These are phyloP conservation scores for Psettodes erumei DNA, from an alignment of 2,113 vertebrate species.

Conservation along the genomic window DNA sequence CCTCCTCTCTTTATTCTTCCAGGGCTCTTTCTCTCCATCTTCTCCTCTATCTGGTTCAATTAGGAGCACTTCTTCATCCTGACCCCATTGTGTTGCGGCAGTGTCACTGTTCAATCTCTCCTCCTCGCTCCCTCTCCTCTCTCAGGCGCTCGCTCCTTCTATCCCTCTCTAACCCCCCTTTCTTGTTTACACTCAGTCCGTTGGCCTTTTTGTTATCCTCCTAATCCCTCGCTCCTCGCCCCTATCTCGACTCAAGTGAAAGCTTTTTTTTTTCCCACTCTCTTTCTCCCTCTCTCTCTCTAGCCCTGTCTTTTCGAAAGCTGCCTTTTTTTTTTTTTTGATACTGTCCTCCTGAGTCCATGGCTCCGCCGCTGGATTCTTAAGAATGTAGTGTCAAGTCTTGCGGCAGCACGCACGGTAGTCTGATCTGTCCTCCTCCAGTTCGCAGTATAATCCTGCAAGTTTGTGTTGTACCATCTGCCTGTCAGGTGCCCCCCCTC, in stretches of 20 bases:
- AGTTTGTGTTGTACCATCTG: not conserved
- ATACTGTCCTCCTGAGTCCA: slow-evolving; percentile 54
- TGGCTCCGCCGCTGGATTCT: slow-evolving; percentile 54
- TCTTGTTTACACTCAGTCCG: slow-evolving; percentile 73
- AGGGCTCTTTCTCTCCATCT: slow-evolving; percentile 54
- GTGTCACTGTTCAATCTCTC: slow-evolving; percentile 82
- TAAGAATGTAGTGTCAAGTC: slow-evolving; percentile 39
- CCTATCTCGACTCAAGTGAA: slow-evolving; percentile 56
- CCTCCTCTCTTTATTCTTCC: slow-evolving; percentile 50
- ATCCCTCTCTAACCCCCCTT: slow-evolving; percentile 68
- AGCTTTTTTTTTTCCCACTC: slow-evolving; percentile 6
- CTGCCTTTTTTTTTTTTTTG: slow-evolving; percentile 62
- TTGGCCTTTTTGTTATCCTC: slow-evolving; percentile 74
- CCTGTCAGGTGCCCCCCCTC: no score
- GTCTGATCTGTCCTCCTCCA: slow-evolving; percentile 22
- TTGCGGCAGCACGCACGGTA: slow-evolving; percentile 36
- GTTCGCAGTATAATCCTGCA: not conserved
- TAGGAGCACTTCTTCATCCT: slow-evolving; percentile 81
- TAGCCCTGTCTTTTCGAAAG: slow-evolving; percentile 23
- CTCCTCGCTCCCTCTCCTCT: slow-evolving; percentile 57
- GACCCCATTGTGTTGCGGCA: slow-evolving; percentile 80
- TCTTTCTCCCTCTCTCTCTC: not conserved
- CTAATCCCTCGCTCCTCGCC: slow-evolving; percentile 66
- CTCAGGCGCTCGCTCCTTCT: slow-evolving; percentile 53
- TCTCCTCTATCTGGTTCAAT: slow-evolving; percentile 80